A percentile compares a stretch with the other conserved stretches of the same genome.
phyloP scores from a whole-genome alignment of 2,888 invertebrate genomes.

The Catocala nupta region DNA sequence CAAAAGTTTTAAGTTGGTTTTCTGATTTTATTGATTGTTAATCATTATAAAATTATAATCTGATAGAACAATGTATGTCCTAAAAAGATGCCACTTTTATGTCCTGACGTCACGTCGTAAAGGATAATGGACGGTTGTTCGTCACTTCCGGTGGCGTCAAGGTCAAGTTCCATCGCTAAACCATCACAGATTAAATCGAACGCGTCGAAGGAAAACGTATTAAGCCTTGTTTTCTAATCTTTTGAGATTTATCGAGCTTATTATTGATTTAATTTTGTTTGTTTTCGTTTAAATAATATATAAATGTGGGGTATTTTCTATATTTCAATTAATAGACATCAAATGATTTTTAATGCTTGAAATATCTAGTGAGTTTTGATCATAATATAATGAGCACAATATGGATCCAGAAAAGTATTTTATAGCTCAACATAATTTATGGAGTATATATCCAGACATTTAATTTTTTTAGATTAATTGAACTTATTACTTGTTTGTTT shows the following conservation, averaged over 20 bases:
- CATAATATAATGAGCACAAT: no score
- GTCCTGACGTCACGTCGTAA: constrained; percentile 35
- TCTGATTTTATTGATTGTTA: not conserved
- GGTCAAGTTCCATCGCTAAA: constrained; percentile 48
- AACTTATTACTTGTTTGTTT: no score
- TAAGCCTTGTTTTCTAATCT: constrained; percentile 13
- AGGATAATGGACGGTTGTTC: constrained; percentile 48
- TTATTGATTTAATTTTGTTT: constrained; percentile 1
- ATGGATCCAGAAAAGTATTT: no score
- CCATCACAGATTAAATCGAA: constrained; percentile 16
- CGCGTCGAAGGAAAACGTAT: constrained; percentile 7
- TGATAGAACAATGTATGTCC: constrained; percentile 32
- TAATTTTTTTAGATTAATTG: no score
- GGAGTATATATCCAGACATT: no score
- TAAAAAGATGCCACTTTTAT: constrained; percentile 31
- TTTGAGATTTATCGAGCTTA: not conserved
- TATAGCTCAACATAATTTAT: no score
- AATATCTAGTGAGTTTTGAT: no score
- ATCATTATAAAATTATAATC: not conserved
- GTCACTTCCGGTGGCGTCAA: constrained; percentile 57
- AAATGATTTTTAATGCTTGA: no score
- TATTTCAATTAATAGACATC: no score
- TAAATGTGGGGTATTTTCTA: no score
- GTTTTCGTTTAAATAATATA: not conserved
- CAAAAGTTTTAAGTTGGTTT: no score